Evolutionary conservation across 2,113 vertebrate genomes (phyloP).

Genomic region (crab-eating macaque (Macaca fascicularis)): DNA sequence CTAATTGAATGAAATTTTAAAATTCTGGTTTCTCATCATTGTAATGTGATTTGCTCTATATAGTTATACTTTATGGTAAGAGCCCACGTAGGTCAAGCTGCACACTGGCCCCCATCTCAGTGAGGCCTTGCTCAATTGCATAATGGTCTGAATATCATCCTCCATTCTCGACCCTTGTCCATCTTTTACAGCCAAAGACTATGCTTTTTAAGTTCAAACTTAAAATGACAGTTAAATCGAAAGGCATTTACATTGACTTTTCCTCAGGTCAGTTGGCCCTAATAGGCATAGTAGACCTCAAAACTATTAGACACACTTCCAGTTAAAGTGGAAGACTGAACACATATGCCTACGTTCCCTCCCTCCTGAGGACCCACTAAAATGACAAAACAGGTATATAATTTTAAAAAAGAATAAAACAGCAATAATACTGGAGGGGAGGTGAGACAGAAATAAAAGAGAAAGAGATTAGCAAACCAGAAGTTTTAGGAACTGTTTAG

Average conservation of each 20-base stretch:
- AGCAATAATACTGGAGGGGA: background rate
- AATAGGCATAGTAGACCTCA: background rate
- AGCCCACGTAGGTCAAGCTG: background rate
- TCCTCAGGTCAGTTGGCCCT: background rate
- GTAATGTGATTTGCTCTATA: background rate
- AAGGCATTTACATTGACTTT: background rate
- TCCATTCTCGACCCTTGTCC: background rate
- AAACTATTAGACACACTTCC: background rate
- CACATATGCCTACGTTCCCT: background rate
- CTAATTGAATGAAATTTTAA: background rate
- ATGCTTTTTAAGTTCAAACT: conserved; percentile 9
- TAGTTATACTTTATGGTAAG: background rate
- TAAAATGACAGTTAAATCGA: conserved; percentile 18
- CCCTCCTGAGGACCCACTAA: background rate
- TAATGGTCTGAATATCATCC: background rate
- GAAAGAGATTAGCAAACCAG: background rate
- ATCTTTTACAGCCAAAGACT: background rate
- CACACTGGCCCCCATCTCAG: background rate
- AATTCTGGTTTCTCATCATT: background rate
- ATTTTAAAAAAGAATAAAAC: background rate
- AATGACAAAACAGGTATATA: background rate
- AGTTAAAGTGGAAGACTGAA: background rate
- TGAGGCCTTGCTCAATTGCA: background rate
- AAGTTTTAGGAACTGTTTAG: background rate
- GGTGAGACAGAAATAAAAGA: background rate